Evolutionary conservation across 2,113 vertebrate species (phyloP), one percentile per base, ranked within the genome.

Genomic region (Forbesichthys papilliferus): DNA sequence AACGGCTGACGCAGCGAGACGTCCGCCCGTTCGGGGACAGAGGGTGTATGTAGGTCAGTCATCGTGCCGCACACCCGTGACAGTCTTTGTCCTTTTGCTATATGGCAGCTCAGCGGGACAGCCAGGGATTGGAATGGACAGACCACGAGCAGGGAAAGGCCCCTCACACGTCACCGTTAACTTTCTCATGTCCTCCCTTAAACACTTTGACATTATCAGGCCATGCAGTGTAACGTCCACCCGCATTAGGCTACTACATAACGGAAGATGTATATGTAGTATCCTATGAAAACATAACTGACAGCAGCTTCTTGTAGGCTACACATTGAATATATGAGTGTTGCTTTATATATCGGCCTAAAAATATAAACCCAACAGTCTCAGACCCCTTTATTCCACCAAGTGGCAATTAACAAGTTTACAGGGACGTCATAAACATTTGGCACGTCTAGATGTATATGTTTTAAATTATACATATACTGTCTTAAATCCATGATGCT

Each of bases 131-230:
- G 72, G 77, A 91, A 83, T 85, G 85, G 89, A 93, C 91, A 90
- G 89, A 86, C 78, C 52, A 80, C 61, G 81, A 54, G 73, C 71
- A 68, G 75, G 78, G 79, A 73, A 79, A 79, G 74, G 76, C 89
- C 80, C 81, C 86, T 79, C 83, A 79, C 84, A 82, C 80, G 87
- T 84, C 92, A 90, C 90, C 87, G 84, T 5, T 54, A 93, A 86
- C 87, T 60, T 85, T 75, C 77, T 82, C 75, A 5, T 11, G 79
- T 66, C 78, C 58, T 73, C 76, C 68, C 47, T 89, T 90, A 87
- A 90, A 80, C 78, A 89, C 90, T 87, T 87, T 96, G 96, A 96
- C 14, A 88, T 95, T 95, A 96, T 96, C 92, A 88, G 76, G 93
- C 93, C 86, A 90, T 94, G 94, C 93, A 90, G 91, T 89, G 90